phyloP scores from a whole-genome alignment of 2,797 vertebrate genomes.

The Halcyon leucocephala region DNA sequence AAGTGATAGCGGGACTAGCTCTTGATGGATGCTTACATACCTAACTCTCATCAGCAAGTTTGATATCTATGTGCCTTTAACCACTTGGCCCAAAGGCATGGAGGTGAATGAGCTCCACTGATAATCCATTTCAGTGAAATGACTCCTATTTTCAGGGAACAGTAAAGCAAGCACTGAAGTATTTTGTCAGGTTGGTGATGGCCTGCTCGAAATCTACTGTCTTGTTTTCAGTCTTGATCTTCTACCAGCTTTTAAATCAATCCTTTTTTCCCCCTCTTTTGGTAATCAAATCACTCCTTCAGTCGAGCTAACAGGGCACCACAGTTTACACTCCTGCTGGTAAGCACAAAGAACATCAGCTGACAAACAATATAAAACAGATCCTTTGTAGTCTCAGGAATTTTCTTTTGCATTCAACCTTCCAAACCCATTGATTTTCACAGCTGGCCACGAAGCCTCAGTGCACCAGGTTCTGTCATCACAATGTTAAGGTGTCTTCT shows the following conservation, averaged over 20 bases:
- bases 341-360: background rate
- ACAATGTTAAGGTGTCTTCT: background rate
- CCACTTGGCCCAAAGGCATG: background rate
- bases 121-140: background rate
- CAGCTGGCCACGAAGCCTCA: background rate
- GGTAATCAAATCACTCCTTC: background rate
- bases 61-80: background rate
- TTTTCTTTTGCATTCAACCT: background rate
- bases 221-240: background rate
- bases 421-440: background rate
- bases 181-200: background rate
- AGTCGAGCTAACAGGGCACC: background rate
- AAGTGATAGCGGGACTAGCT: background rate
- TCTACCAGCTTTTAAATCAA: background rate
- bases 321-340: background rate
- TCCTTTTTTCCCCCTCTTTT: background rate
- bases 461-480: background rate
- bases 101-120: background rate
- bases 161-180: background rate
- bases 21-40: fast-evolving
- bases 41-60: background rate
- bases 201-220: background rate
- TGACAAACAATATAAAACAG: background rate
- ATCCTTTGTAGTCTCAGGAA: background rate
- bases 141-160: background rate